Base-by-base conservation (phyloP, 1,140 invertebrate genomes). In the Drosophila ficusphila region DNA sequence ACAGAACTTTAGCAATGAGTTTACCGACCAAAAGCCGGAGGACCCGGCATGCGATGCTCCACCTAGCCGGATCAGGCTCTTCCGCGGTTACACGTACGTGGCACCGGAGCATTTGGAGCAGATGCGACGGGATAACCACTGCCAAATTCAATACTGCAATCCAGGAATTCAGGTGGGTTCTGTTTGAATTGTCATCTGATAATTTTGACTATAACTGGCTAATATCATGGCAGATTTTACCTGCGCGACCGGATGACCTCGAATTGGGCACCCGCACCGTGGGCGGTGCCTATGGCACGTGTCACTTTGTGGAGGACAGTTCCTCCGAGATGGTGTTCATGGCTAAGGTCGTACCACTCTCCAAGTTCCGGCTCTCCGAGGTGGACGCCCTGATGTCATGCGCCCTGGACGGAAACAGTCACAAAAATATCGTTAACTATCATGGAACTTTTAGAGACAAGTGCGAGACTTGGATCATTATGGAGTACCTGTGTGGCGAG, bases 1-100 rank as follows among this genome's bases (percentile, higher is more conserved):
- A 3, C 97, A 97, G 83, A 99, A 99, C 92, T 99, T 99, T 92
- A 96, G 97, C 21, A 96, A 97, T 65, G 98, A 99, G 93, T 99
- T 99, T 90, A 99, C 98, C 0, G 94, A 95, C 71, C 97, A 98
- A 95, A 93, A 94, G 42, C 95, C 97, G 2, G 95, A 96, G 1
- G 97, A 99, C 91, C 98, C 97, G n/a, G 97, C 97, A 0, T 97
- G 96, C 3, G 94, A 97, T 38, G 94, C 96, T 16, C 97, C 97
- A 14, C 93, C 95, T 1, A 96, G 97, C 90, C 95, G 95, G 72
- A 96, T 97, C 73, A 97, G 96, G 90, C 94, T 98, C 31, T 99
- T 98, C 91, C 95, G 96, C 64, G 94, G 96, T 94, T 99, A 99
- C 90, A 99, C 98, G 0, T 99, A 97, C 92, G 96, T 99, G 21